phyloP scores from a whole-genome alignment of 2,888 invertebrate genomes.

The Uloborus plumipes region DNA sequence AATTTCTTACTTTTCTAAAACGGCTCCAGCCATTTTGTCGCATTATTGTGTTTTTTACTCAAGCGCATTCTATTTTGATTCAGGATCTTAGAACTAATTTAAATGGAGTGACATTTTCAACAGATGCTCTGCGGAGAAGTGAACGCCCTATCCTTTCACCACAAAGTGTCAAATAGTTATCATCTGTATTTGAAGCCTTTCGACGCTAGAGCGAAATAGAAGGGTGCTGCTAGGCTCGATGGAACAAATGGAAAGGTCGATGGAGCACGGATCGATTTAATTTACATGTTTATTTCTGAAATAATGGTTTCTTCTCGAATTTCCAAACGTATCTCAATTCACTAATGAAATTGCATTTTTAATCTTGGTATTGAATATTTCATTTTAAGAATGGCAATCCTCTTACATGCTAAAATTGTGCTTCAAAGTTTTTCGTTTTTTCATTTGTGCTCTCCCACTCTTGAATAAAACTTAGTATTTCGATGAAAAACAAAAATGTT shows the following conservation, averaged over 20 bases:
- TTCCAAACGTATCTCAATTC: background rate
- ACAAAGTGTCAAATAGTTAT: constrained; percentile 6
- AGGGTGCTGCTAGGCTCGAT: too few species aligned
- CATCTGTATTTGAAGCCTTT: background rate
- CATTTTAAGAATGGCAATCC: too few species aligned
- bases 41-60: too few species aligned
- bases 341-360: background rate
- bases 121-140: constrained; percentile 2
- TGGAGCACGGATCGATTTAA: background rate
- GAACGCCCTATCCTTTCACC: constrained; percentile 13
- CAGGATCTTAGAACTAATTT: background rate
- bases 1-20: too few species aligned
- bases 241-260: background rate
- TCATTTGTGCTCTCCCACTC: too few species aligned
- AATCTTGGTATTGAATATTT: too few species aligned
- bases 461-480: too few species aligned
- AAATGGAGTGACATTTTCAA: constrained; percentile 10
- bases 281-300: constrained; percentile 8
- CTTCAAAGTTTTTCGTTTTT: too few species aligned
- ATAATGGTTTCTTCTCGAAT: background rate
- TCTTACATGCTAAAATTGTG: too few species aligned
- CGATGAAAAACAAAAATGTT: too few species aligned
- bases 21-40: too few species aligned
- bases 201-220: too few species aligned
- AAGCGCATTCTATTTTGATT: background rate